A percentile compares a stretch with the other conserved stretches of the same genome.
phyloP scores from a whole-genome alignment of 2,113 vertebrate genomes.

The Pyxicephalus adspersus region DNA sequence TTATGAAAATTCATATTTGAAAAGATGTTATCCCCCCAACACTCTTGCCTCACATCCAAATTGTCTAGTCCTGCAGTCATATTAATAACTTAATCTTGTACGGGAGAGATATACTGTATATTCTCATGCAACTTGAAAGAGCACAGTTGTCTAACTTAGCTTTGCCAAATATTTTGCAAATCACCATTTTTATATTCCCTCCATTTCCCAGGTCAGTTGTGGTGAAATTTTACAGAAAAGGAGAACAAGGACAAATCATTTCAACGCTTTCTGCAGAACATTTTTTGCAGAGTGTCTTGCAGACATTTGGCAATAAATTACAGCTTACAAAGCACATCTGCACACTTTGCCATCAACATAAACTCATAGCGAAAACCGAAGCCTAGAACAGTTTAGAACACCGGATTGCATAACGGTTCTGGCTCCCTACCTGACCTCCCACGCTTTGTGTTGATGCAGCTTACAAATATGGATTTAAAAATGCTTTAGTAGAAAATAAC shows the following conservation, averaged over 20 bases:
- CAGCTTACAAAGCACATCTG: constrained; percentile 27
- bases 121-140: too few species aligned
- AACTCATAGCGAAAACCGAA: not conserved
- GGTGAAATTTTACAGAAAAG: not conserved
- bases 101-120: too few species aligned
- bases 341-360: not conserved
- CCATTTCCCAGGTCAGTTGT: not conserved
- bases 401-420: constrained; percentile 12
- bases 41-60: too few species aligned
- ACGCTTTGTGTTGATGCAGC: constrained; percentile 9
- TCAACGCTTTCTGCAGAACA: not conserved
- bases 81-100: too few species aligned
- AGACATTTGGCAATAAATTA: constrained; percentile 4
- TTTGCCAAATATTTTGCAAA: not conserved
- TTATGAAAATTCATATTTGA: too few species aligned
- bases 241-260: not conserved
- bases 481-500: constrained; percentile 8
- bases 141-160: not conserved
- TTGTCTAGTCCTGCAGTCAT: too few species aligned
- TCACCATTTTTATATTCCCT: not conserved
- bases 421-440: constrained; percentile 27
- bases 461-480: constrained; percentile 22
- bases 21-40: too few species aligned
- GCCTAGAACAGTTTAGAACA: not conserved
- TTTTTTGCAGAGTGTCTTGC: not conserved